Evolutionary conservation across 2,888 invertebrate species (phyloP), one percentile per base, ranked within the genome.

Genomic region (Apantesis nais): DNA sequence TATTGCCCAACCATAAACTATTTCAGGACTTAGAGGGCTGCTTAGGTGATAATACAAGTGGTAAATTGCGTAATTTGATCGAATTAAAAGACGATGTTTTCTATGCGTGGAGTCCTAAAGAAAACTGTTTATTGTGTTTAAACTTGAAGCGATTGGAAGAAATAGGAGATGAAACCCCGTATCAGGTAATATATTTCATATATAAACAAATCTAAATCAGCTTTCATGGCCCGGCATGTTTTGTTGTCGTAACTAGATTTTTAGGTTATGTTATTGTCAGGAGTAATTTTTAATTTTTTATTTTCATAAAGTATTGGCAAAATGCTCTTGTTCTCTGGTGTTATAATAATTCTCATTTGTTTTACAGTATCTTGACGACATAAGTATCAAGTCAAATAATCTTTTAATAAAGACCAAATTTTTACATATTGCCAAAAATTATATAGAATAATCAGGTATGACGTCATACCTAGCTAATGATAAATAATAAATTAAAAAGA

Each of bases 41-140:
- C 81, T 87, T 97, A 44, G 91, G 94, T 64, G 95, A 96, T 82
- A 93, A 88, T 86, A 78, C 92, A 41, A 91, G 90, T 75, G 94
- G 93, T 73, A 96, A 96, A 81, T 95, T 97, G 78, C 93, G 95
- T 73, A 97, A 96, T 89, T 95, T 97, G 78, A 86, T 97, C 41
- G 96, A 96, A 81, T 95, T 97, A 68, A 95, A 96, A 73, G 97
- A 97, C 79, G 96, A 97, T 88, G 95, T 97, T 79, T 90, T 97
- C 70, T 97, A 96, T 84, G 94, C 96, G 80, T 97, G 97, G 97
- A 96, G 96, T 85, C 93, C 95, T 2, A 90, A 94, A 71, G 96
- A 97, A 86, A 96, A 95, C 85, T 96, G 96, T 88, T 93, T 97
- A 74, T 91, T 96, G 81, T 95, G 96, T 73, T 89, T 97, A 76